Base-by-base conservation (phyloP, 2,888 invertebrate genomes). In the Lamproptera curius region DNA sequence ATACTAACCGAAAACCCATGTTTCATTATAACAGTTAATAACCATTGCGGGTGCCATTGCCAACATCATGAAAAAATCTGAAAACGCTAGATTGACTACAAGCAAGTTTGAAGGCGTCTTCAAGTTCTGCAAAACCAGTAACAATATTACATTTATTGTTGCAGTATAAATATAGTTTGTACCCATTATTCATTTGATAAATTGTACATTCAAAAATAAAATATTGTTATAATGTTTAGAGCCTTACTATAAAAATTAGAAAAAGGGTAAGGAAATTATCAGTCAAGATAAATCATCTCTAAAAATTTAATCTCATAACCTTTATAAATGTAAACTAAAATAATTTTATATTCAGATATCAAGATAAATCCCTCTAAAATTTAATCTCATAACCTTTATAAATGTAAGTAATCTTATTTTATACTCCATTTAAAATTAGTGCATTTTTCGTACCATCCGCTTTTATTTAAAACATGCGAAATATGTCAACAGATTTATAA, bases 61-160 rank as follows among this genome's bases (percentile, higher is more conserved):
- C 63, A 92, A 85, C 96, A 97, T 97, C 94, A 97, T 96, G 55
- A 93, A 89, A 71, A 97, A 95, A 73, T 97, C 96, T 46, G 96
- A 95, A 76, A 97, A 92, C 20, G 97, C 97, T 67, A 97, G 90
- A 83, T 97, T 97, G 52, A 97, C 93, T 51, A 97, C 94, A 60
- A 97, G 89, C 62, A 97, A 89, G 77, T 97, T 97, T 54, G 97
- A 96, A 40, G 97, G 97, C 28, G 97, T 96, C 62, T 95, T 92
- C 48, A 97, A 89, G 39, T 81, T 74, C 87, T 88, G 73, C 1
- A 76, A 77, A 51, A 40, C 2, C 2, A 4, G 31, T n/a, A 15
- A 28, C 28, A 31, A n/a, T 31, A 50, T 15, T 17, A 17, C 33
- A 37, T 23, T 20, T 16, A 17, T 17, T 31, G 11, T n/a, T n/a